Base-by-base conservation (phyloP, 2,797 vertebrate genomes). In the Microctenopoma stevenorrisi region DNA sequence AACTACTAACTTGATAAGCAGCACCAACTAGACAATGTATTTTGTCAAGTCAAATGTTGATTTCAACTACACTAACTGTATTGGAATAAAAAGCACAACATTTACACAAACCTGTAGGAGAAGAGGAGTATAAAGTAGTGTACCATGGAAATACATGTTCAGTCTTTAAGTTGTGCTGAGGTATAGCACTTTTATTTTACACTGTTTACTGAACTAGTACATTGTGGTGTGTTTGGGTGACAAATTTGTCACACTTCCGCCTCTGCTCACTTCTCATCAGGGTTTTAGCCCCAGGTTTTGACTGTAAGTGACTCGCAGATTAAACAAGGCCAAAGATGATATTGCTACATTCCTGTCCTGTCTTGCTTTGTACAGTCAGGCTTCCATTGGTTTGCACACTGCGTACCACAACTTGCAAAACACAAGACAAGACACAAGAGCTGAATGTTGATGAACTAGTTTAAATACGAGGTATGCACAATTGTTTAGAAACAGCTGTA, bases 271-370 rank as follows among this genome's bases (percentile, higher is more conserved):
- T 18, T 64, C n/a, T 56, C 25, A 63, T 84, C 42, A 5, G n/a
- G 25, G 49, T 66, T 69, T 73, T 76, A 40, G 57, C 33, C 43
- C 66, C 35, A 43, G 51, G 8, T 75, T 58, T 44, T 63, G 33
- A 68, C 78, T 84, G 58, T 50, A 62, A 83, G 83, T 87, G 89
- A 74, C 87, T 84, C 86, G 86, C 84, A 74, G 64, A 76, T 69
- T 76, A 65, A 79, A 62, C 9, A 61, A 64, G 72, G 63, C 72
- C 78, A 70, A 61, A 79, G 74, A 63, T 82, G 77, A 76, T 68
- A 54, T 80, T 73, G 79, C 75, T 84, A 37, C 78, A 85, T 90
- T 87, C 91, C 79, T 93, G 89, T 85, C 74, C 81, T 68, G 82
- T 92, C 90, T 90, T 90, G 88, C 88, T 88, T 55, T 1, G 50